Evolutionary conservation across 2,888 invertebrate genomes (phyloP), one percentile per base, ranked within the genome.

Genomic region (Idaea biselata): DNA sequence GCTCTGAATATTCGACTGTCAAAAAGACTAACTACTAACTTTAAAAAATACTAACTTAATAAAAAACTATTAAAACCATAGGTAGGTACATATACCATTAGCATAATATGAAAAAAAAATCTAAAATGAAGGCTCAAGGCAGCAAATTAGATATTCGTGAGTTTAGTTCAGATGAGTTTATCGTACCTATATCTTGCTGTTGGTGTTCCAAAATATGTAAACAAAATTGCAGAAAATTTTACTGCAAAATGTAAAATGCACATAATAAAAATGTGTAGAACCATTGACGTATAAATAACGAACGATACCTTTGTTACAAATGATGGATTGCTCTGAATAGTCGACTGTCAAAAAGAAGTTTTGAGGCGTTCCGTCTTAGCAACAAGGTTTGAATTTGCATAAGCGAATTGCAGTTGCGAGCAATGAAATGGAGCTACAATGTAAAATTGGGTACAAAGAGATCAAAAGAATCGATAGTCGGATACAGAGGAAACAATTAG

Each of bases 311-410:
- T 80, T 76, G 73, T 69, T 71, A 72, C 73, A 82, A 82, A 85
- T 90, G 90, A 90, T 89, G 86, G 90, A 90, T 90, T 83, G 81
- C 81, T 80, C 79, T 81, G 82, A 84, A 88, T 83, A 85, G 83
- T 78, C 79, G 79, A 74, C 76, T 82, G 44, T 85, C 78, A 81
- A 84, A 83, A 83, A 80, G 67, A 76, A 75, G 73, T 78, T 80
- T 79, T 74, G 72, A 69, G 69, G 62, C 73, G 76, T 76, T 77
- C 73, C 65, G 72, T 70, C 76, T 69, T 67, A 64, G 73, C 65
- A 75, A 75, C 83, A 87, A 83, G 84, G 85, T 82, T 74, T 73
- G 86, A 74, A 77, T 85, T 88, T 71, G 83, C 77, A 81, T 86
- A 84, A 56, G 18, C 17, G 18, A 56, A 56, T 18, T 79, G 79